phyloP scores from a whole-genome alignment of 2,113 vertebrate genomes.

The Lasiurus borealis region DNA sequence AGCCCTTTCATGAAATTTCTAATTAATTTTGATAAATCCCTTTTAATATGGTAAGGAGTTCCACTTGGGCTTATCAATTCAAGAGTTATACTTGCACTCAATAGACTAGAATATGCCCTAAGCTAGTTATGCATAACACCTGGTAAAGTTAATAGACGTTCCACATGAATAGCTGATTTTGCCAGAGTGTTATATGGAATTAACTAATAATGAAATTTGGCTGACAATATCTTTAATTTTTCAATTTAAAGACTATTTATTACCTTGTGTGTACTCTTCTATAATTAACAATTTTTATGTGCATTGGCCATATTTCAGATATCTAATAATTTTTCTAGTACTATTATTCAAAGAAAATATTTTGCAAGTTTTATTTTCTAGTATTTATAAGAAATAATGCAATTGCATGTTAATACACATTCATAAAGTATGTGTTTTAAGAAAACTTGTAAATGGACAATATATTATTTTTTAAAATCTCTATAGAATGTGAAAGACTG shows the following conservation, averaged over 20 bases:
- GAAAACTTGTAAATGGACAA: not conserved
- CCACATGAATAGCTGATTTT: conserved; percentile 70
- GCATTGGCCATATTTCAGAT: conserved; percentile 18
- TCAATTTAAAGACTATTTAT: conserved; percentile 43
- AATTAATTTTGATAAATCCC: conserved; percentile 81
- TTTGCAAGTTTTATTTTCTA: not conserved
- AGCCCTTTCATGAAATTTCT: conserved; percentile 74
- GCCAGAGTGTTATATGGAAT: conserved; percentile 45
- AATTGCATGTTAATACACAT: not conserved
- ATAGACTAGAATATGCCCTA: conserved; percentile 65
- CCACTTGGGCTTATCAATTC: conserved; percentile 70
- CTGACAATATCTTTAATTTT: conserved; percentile 66
- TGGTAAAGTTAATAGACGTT: conserved; percentile 72
- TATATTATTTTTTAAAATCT: not conserved
- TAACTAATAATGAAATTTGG: conserved; percentile 73
- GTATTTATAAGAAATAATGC: conserved; percentile 3
- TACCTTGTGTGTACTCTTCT: not conserved
- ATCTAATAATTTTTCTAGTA: conserved; percentile 19
- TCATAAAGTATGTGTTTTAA: not conserved
- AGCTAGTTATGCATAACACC: conserved; percentile 79
- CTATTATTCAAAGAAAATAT: conserved; percentile 27
- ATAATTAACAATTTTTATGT: conserved; percentile 68
- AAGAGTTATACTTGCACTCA: conserved; percentile 69
- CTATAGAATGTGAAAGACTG: conserved; percentile 3
- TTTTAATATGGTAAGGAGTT: conserved; percentile 77